Evolutionary conservation across 2,113 vertebrate species (phyloP).

Genomic region (Xiphophorus hellerii): DNA sequence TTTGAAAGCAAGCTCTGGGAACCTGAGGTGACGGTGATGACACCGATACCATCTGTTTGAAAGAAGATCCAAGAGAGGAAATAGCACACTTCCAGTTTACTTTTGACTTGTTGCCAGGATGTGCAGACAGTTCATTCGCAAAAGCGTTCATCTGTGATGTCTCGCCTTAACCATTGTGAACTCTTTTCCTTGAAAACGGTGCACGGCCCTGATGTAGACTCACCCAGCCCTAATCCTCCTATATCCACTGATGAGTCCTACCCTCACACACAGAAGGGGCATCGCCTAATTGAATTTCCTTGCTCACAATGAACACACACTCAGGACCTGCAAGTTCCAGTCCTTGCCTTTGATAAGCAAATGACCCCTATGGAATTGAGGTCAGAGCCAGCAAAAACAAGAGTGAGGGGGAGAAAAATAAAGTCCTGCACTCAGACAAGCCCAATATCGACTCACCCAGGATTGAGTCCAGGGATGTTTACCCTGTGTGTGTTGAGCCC

Average conservation of each 20-base stretch:
- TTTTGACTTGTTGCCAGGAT: conserved; percentile 55
- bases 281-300: conserved; percentile 89
- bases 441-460: conserved; percentile 72
- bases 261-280: conserved; percentile 63
- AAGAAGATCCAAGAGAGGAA: conserved; percentile 60
- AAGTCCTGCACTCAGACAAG: conserved; percentile 78
- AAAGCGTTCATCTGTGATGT: conserved; percentile 69
- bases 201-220: conserved; percentile 62
- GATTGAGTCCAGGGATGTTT: conserved; percentile 75
- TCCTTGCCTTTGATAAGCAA: conserved; percentile 88
- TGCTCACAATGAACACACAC: conserved; percentile 85
- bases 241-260: conserved; percentile 75
- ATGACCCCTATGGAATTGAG: conserved; percentile 89
- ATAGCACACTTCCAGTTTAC: conserved; percentile 63
- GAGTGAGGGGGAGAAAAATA: conserved; percentile 80
- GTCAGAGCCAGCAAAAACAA: conserved; percentile 87
- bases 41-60: conserved; percentile 60
- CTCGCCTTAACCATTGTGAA: conserved; percentile 65
- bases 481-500: conserved; percentile 65
- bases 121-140: conserved; percentile 50
- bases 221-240: conserved; percentile 73
- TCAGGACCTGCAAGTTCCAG: conserved; percentile 78
- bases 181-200: conserved; percentile 58
- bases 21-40: conserved; percentile 39
- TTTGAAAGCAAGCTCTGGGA: conserved; percentile 51